Conservation (phyloP, 2,113 vertebrate genomes). For the Lathamus discolor region DNA sequence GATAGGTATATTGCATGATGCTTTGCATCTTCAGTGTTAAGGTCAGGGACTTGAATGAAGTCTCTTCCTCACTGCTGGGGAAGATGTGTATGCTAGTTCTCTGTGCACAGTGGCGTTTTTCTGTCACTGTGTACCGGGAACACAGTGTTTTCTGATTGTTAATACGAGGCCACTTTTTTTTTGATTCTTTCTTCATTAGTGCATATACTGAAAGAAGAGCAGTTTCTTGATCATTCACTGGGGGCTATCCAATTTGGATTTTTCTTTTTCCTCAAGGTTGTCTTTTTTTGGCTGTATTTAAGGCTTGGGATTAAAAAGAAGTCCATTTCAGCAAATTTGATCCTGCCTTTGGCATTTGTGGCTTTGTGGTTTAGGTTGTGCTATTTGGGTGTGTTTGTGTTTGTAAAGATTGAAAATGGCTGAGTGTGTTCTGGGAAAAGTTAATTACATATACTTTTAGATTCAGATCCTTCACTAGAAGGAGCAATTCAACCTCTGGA, state of each 20-base stretch:
- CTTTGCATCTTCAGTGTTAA: not conserved
- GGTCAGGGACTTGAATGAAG: not conserved
- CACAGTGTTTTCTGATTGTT: not conserved
- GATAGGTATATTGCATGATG: not conserved
- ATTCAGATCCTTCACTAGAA: slow-evolving; percentile 37
- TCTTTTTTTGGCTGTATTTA: not conserved
- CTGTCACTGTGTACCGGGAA: not conserved
- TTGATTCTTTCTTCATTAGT: not conserved
- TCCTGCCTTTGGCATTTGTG: not conserved
- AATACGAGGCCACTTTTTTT: not conserved
- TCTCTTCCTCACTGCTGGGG: not conserved
- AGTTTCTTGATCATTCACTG: not conserved
- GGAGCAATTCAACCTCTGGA: not conserved
- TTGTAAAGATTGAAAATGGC: not conserved
- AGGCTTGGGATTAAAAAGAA: not conserved
- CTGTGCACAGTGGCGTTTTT: not conserved
- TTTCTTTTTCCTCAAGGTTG: not conserved
- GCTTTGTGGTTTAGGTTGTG: slow-evolving; percentile 12
- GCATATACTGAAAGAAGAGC: not conserved
- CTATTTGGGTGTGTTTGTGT: not conserved
- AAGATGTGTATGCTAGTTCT: not conserved
- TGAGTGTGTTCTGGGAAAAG: not conserved
- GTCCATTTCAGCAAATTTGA: not conserved
- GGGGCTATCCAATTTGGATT: not conserved
- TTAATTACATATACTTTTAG: slow-evolving; percentile 7